Conservation (phyloP, 2,113 vertebrate species). For the Ochotona princeps region DNA sequence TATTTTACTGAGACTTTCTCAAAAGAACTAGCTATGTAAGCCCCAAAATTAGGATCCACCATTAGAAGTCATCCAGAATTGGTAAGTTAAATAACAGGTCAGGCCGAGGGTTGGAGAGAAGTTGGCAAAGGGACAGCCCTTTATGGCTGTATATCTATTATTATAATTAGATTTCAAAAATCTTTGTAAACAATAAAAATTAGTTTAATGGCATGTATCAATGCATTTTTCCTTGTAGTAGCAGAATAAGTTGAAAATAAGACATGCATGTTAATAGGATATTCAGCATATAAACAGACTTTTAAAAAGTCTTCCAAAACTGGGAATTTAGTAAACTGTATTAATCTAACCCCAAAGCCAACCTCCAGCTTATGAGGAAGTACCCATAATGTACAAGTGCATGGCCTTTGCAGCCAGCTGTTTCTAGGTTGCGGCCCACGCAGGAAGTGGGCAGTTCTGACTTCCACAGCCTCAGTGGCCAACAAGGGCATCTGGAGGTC, state of each 20-base stretch:
- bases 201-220: too few relatives aligned
- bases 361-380: neutral
- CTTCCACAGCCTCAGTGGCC: neutral
- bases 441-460: neutral
- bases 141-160: neutral
- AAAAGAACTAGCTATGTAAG: neutral
- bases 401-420: too few relatives aligned
- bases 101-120: neutral
- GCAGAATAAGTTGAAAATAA: neutral
- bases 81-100: neutral
- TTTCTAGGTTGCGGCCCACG: neutral
- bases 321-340: neutral
- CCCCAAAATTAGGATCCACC: neutral
- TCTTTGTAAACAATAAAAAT: neutral
- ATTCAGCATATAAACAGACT: neutral
- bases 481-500: neutral
- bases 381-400: neutral
- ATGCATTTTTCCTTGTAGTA: neutral
- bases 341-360: neutral
- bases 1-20: neutral
- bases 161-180: neutral
- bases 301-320: neutral
- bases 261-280: neutral
- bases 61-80: neutral
- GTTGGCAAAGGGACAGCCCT: neutral